Conservation (phyloP, 2,113 vertebrate species). For the Apaloderma vittatum region DNA sequence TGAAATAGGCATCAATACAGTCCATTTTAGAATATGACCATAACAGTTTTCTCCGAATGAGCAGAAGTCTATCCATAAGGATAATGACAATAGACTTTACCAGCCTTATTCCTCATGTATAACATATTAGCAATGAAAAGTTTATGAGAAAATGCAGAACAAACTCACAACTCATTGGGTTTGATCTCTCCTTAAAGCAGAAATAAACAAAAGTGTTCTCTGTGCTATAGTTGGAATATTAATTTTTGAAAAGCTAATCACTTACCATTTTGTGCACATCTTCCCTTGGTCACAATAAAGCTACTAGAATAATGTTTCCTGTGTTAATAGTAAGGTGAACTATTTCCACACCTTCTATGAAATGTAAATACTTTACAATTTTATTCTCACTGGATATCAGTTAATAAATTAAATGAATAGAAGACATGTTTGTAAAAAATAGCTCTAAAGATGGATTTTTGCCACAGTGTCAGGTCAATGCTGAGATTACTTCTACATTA, state of each 20-base stretch:
- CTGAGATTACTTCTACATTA: neutral
- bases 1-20: rapidly evolving
- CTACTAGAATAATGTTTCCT: neutral
- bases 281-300: rapidly evolving
- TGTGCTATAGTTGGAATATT: neutral
- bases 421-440: neutral
- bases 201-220: neutral
- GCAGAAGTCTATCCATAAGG: neutral
- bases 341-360: neutral
- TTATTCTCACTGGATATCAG: neutral
- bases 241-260: neutral
- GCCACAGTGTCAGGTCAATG: neutral
- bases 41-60: neutral
- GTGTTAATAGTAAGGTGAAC: neutral
- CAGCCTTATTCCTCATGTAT: neutral
- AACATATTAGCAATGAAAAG: neutral
- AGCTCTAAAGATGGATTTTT: neutral
- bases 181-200: neutral
- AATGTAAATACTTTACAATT: neutral
- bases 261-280: neutral
- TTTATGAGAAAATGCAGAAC: neutral
- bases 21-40: neutral
- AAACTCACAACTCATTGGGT: neutral
- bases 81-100: neutral
- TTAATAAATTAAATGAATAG: neutral